Base-by-base conservation (phyloP, 2,113 vertebrate species). In the Notarius lentiginosus region DNA sequence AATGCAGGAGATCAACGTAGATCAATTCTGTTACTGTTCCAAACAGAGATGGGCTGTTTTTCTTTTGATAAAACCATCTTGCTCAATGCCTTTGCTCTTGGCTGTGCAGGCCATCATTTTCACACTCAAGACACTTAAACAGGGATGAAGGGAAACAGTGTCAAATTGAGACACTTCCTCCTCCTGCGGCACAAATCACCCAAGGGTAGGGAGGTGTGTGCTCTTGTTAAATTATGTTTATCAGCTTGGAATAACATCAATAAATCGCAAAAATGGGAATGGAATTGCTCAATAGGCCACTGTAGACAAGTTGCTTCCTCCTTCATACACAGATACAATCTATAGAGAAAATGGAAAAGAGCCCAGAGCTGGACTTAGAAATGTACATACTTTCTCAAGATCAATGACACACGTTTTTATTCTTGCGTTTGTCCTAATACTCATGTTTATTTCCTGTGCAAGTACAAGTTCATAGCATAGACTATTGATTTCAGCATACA, bases 221-320 rank as follows among this genome's bases (percentile, higher is more conserved):
- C 61, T 58, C 56, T 87, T 79, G 63, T 65, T 66, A 87, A 89
- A 87, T 85, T 83, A 76, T 49, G 81, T 86, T 87, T 87, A 87
- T 87, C 86, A 83, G 53, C 79, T 86, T 84, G 76, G 51, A 73
- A 83, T 82, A 89, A 85, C 88, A 89, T 70, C 86, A 47, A 9
- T 86, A 83, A 87, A 83, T 89, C 79, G 72, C 73, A 49, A 73
- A 79, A 82, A 76, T 73, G 63, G 84, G 68, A 73, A 70, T 72
- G 55, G 77, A 56, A 82, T 51, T 73, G 72, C 85, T 73, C 24
- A 82, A 53, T 20, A 82, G 53, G 53, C 79, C 65, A 68, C 30
- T 47, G 83, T 47, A 72, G 53, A 72, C 79, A 73, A 27, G n/a
- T 53, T 53, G 65, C 63, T 83, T 83, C 63, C 63, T 70, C 49